These are phyloP conservation scores for Pollachius pollachius DNA, from an alignment of 2,113 vertebrate genomes.

Conservation along the genomic window DNA sequence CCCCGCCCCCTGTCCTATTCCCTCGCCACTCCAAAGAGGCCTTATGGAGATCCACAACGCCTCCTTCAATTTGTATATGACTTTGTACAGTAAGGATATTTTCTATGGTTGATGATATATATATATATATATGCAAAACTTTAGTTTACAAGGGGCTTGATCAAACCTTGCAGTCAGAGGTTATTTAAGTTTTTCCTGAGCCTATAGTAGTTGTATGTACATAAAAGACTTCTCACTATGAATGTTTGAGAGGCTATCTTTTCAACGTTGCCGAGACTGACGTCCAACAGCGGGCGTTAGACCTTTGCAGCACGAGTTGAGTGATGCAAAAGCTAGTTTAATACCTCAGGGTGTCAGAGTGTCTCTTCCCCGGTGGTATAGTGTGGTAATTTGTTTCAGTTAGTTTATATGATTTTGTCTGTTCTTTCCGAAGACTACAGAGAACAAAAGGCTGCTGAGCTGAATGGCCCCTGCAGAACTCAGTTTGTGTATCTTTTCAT, in stretches of 20 bases:
- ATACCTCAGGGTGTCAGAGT: constrained; percentile 31
- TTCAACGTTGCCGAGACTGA: constrained; percentile 29
- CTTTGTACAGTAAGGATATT: constrained; percentile 20
- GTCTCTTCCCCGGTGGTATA: constrained; percentile 16
- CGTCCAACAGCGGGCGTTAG: constrained; percentile 1
- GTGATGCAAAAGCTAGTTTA: constrained; percentile 13
- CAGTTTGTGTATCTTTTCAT: constrained; percentile 36
- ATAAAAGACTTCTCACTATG: constrained; percentile 17
- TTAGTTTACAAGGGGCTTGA: constrained; percentile 44
- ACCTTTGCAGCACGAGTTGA: neutral
- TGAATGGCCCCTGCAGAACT: constrained; percentile 20
- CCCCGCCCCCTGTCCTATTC: constrained; percentile 21
- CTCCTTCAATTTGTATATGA: constrained; percentile 8
- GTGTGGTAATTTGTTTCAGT: neutral
- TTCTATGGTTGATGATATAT: constrained; percentile 4
- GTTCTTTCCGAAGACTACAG: constrained; percentile 28
- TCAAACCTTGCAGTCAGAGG: constrained; percentile 11
- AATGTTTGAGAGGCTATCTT: neutral
- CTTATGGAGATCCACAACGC: neutral
- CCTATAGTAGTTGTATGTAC: constrained; percentile 10
- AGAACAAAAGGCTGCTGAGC: constrained; percentile 22
- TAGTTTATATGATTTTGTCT: constrained; percentile 16
- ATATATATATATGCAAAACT: constrained; percentile 27
- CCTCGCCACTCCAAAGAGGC: neutral
- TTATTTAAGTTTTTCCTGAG: constrained; percentile 12